A percentile compares a stretch with the other conserved stretches of the same genome.
Evolutionary conservation across 2,797 vertebrate species (phyloP).

Genomic region (Kryptolebias ocellatus): DNA sequence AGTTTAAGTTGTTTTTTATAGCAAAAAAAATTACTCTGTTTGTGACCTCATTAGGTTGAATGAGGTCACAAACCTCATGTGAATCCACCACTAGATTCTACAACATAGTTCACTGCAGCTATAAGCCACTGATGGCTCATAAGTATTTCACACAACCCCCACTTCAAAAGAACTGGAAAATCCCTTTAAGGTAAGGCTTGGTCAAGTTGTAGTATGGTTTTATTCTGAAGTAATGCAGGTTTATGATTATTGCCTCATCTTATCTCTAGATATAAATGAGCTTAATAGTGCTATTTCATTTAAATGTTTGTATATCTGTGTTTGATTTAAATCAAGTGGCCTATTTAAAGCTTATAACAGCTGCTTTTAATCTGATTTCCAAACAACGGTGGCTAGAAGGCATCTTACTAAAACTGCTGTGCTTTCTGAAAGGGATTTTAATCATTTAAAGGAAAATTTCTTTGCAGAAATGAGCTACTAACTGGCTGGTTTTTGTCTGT

Average conservation of each 20-base stretch:
- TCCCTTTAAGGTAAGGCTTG: neutral
- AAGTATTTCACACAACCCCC: neutral
- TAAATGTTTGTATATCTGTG: slow-evolving; percentile 55
- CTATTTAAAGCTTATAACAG: slow-evolving; percentile 48
- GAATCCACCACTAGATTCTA: neutral
- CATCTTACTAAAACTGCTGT: slow-evolving; percentile 23
- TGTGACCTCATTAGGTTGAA: neutral
- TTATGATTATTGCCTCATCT: slow-evolving; percentile 43
- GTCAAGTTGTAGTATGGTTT: neutral
- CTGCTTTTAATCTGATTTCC: slow-evolving; percentile 45
- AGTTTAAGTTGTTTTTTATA: neutral
- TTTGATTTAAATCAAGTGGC: slow-evolving; percentile 53
- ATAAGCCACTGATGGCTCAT: neutral
- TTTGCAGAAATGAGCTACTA: slow-evolving; percentile 9
- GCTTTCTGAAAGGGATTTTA: slow-evolving; percentile 22
- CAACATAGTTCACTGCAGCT: neutral
- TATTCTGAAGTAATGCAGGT: neutral
- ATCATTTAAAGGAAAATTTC: slow-evolving; percentile 23
- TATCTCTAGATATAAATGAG: slow-evolving; percentile 61
- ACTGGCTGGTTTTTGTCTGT: slow-evolving; percentile 18
- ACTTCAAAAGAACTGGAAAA: neutral
- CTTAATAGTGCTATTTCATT: slow-evolving; percentile 62
- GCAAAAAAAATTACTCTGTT: too few relatives aligned
- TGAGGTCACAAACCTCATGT: too few relatives aligned
- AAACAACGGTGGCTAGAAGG: slow-evolving; percentile 31